Evolutionary conservation across 2,888 invertebrate genomes (phyloP).

Genomic region (Philonicus albiceps): DNA sequence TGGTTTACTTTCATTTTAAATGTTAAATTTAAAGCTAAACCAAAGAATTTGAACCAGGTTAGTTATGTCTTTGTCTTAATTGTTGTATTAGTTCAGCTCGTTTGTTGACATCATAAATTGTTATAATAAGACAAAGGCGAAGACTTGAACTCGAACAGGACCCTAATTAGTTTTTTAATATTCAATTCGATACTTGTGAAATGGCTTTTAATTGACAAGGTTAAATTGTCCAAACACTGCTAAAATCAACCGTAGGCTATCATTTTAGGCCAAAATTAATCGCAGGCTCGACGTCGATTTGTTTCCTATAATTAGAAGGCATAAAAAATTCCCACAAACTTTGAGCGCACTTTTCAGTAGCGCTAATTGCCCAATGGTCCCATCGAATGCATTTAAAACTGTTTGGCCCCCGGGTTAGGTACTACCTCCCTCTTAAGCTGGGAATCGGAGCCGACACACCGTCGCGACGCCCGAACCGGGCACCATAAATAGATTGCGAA

Average conservation of each 20-base stretch:
- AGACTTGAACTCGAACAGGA: too few relatives aligned
- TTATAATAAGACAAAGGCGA: too few relatives aligned
- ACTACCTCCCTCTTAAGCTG: not conserved
- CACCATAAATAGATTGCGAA: conserved; percentile 33
- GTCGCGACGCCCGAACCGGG: not conserved
- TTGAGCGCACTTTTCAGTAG: not conserved
- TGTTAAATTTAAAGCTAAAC: too few relatives aligned
- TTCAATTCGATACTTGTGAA: not conserved
- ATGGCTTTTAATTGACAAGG: not conserved
- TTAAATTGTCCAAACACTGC: not conserved
- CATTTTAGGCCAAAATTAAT: not conserved
- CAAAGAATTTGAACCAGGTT: too few relatives aligned
- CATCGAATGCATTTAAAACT: conserved; percentile 5
- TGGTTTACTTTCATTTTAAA: too few relatives aligned
- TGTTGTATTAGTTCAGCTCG: too few relatives aligned
- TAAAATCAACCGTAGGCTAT: not conserved
- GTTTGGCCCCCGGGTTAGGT: not conserved
- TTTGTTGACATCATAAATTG: too few relatives aligned
- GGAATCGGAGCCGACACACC: not conserved
- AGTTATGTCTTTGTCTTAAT: too few relatives aligned
- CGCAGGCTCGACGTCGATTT: not conserved
- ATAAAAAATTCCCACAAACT: conserved; percentile 11
- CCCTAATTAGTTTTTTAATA: not conserved
- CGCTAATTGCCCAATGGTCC: conserved; percentile 23
- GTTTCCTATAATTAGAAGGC: not conserved